phyloP scores from a whole-genome alignment of 2,888 invertebrate genomes.

The Apoda limacodes region DNA sequence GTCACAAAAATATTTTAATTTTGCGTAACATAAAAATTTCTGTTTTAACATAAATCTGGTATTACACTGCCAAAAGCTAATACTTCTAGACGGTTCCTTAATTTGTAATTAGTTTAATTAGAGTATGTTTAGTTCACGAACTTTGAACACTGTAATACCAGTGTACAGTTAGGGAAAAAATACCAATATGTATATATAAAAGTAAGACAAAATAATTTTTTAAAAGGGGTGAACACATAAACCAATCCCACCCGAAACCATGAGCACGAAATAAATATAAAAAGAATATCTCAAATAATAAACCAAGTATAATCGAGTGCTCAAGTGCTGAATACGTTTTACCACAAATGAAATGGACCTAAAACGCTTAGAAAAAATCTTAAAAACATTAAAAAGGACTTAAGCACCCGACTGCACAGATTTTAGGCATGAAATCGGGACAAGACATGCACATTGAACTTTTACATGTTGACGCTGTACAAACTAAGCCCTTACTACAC shows the following conservation, averaged over 20 bases:
- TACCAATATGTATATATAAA: slow-evolving; percentile 9
- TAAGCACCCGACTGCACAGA: slow-evolving; percentile 33
- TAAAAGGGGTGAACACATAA: slow-evolving; percentile 31
- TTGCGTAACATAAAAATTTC: too few species aligned
- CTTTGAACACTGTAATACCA: too few species aligned
- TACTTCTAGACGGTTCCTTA: too few species aligned
- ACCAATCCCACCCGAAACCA: slow-evolving; percentile 63
- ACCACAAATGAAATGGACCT: slow-evolving; percentile 6
- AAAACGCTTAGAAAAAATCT: background rate
- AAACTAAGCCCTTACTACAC: slow-evolving; percentile 28
- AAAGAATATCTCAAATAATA: slow-evolving; percentile 27
- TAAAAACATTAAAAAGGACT: slow-evolving; percentile 4
- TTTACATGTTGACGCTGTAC: slow-evolving; percentile 39
- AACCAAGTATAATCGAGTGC: slow-evolving; percentile 30
- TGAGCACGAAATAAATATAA: slow-evolving; percentile 36
- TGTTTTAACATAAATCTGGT: too few species aligned
- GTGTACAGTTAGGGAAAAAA: slow-evolving; percentile 12
- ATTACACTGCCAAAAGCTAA: too few species aligned
- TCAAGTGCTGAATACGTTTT: too few species aligned
- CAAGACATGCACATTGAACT: slow-evolving; percentile 50
- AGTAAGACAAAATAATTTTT: slow-evolving; percentile 15
- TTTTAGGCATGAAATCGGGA: slow-evolving; percentile 38
- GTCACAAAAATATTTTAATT: too few species aligned
- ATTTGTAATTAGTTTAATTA: too few species aligned
- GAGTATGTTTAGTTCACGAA: too few species aligned